These are phyloP conservation scores for Caradrina clavipalpis DNA, from an alignment of 2,888 invertebrate genomes.

Conservation along the genomic window DNA sequence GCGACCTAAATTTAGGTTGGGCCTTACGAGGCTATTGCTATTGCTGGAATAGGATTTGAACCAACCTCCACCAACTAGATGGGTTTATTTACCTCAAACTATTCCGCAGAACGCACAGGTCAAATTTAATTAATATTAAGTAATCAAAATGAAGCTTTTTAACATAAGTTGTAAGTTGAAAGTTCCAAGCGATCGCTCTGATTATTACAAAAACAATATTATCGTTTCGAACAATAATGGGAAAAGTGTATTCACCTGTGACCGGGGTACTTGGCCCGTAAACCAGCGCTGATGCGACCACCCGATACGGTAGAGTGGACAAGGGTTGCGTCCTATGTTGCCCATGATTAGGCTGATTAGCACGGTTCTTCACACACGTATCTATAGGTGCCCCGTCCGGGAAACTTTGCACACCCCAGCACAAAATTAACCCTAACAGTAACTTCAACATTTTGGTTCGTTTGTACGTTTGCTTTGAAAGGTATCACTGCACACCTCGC, in stretches of 20 bases:
- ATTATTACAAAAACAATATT: slow-evolving; percentile 13
- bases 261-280: slow-evolving; percentile 93
- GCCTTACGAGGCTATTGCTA: too few relatives aligned
- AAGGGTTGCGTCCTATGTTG: slow-evolving; percentile 93
- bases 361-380: slow-evolving; percentile 94
- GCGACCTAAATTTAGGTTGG: too few relatives aligned
- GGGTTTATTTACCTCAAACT: background rate
- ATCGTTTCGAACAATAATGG: slow-evolving; percentile 6
- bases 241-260: slow-evolving; percentile 88
- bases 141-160: background rate
- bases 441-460: slow-evolving; percentile 76
- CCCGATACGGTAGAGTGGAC: slow-evolving; percentile 92
- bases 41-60: background rate
- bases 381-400: slow-evolving; percentile 96
- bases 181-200: background rate
- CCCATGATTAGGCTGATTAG: slow-evolving; percentile 95
- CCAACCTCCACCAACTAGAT: background rate
- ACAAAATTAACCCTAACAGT: slow-evolving; percentile 75
- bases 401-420: slow-evolving; percentile 89
- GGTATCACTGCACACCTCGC: slow-evolving; percentile 71
- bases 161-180: background rate
- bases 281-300: slow-evolving; percentile 92
- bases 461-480: slow-evolving; percentile 39
- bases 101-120: background rate
- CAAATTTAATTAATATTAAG: background rate